These are phyloP conservation scores for Trachemys scripta DNA, from an alignment of 2,113 vertebrate species.

Conservation along the genomic window DNA sequence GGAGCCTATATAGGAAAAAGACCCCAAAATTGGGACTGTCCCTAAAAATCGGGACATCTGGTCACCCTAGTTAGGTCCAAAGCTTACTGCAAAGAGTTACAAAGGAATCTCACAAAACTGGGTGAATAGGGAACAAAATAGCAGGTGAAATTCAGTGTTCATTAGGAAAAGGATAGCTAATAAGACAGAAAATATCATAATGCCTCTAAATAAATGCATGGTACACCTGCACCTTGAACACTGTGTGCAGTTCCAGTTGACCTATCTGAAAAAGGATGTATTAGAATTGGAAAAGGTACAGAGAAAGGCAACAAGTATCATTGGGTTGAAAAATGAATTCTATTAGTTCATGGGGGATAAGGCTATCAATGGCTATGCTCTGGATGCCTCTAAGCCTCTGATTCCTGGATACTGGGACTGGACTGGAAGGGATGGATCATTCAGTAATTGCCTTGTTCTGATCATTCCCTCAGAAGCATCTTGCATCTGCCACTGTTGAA, in stretches of 20 bases:
- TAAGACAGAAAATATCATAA: not conserved
- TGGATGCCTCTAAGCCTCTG: not conserved
- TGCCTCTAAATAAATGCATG: not conserved
- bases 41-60: no score
- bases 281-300: not conserved
- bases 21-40: no score
- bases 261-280: not conserved
- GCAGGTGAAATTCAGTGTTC: not conserved
- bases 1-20: no score
- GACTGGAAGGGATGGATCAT: not conserved
- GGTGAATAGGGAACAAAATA: not conserved
- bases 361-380: not conserved
- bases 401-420: not conserved
- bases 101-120: not conserved
- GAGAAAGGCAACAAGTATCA: not conserved
- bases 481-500: not conserved
- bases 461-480: not conserved
- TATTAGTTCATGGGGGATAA: not conserved
- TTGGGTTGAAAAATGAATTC: not conserved
- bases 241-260: not conserved
- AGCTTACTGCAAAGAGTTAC: not conserved
- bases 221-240: not conserved
- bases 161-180: not conserved
- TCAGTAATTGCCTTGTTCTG: not conserved
- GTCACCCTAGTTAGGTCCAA: not conserved